Percentiles rank a stretch among this genome's conserved stretches.
Conservation (phyloP, 2,888 invertebrate genomes). For the Drosophila pseudotakahashii region DNA sequence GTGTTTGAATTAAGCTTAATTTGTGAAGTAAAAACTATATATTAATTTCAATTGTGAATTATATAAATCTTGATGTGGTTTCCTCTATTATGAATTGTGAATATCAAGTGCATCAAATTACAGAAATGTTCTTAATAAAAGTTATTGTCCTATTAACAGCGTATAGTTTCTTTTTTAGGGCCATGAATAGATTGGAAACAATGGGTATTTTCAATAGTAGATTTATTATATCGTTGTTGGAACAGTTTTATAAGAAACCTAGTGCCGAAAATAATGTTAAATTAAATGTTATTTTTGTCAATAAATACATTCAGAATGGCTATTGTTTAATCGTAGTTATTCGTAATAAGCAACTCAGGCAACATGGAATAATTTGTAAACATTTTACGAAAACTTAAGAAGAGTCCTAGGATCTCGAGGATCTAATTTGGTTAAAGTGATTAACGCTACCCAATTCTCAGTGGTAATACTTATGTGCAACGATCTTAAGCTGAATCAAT, state of each 20-base stretch:
- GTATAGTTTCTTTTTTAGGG: too few species aligned
- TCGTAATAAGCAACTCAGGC: slow-evolving; percentile 19
- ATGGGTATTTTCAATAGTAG: slow-evolving; percentile 8
- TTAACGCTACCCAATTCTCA: slow-evolving; percentile 9
- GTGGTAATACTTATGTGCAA: slow-evolving; percentile 22
- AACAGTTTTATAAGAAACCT: slow-evolving; percentile 17
- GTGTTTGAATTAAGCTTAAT: background rate
- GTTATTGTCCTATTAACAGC: background rate
- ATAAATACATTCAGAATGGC: slow-evolving; percentile 23
- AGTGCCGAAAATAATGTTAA: slow-evolving; percentile 2
- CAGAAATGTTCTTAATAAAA: slow-evolving; percentile 1
- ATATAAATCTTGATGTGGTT: background rate
- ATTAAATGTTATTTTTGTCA: slow-evolving; percentile 8
- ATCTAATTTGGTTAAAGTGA: slow-evolving; percentile 1
- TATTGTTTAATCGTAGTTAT: slow-evolving; percentile 8
- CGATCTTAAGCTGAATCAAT: slow-evolving; percentile 22
- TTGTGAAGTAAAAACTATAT: background rate
- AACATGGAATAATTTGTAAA: slow-evolving; percentile 8
- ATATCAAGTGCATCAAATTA: background rate
- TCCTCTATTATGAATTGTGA: background rate
- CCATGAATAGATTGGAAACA: background rate
- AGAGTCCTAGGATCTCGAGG: slow-evolving; percentile 1
- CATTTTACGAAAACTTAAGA: slow-evolving; percentile 6
- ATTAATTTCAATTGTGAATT: too few species aligned
- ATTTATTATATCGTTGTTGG: slow-evolving; percentile 9